These are phyloP conservation scores for Spodoptera exigua DNA, from an alignment of 2,888 invertebrate genomes.

Conservation along the genomic window DNA sequence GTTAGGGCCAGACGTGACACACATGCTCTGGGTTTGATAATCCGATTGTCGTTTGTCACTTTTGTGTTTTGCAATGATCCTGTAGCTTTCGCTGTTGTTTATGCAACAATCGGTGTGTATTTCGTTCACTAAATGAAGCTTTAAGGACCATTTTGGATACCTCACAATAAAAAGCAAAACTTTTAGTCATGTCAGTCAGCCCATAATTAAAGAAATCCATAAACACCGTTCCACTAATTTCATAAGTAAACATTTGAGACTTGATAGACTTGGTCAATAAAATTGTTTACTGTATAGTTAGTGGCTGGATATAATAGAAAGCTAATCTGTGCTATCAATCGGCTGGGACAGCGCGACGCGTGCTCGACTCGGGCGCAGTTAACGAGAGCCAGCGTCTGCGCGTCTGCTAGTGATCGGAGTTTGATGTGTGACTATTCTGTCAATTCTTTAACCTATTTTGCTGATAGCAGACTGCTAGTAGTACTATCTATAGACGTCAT, in stretches of 20 bases:
- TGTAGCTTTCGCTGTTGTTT: background rate
- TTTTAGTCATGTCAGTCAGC: no score
- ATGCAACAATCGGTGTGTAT: background rate
- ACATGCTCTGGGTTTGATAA: constrained; percentile 32
- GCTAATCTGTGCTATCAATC: constrained; percentile 65
- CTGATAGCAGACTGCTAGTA: no score
- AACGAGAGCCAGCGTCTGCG: constrained; percentile 42
- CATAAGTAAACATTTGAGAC: no score
- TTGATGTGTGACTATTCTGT: constrained; percentile 17
- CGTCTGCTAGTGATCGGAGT: constrained; percentile 1
- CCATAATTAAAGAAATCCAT: no score
- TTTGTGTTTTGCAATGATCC: background rate
- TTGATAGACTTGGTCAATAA: constrained; percentile 33
- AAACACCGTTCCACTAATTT: no score
- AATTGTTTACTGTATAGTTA: constrained; percentile 19
- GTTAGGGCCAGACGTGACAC: constrained; percentile 43
- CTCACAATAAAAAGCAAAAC: no score
- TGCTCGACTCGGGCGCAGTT: constrained; percentile 30
- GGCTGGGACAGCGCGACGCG: constrained; percentile 50
- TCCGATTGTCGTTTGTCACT: constrained; percentile 15
- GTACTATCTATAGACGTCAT: no score
- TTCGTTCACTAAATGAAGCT: no score
- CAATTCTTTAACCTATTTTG: background rate
- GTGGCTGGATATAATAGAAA: constrained; percentile 63
- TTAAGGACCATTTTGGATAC: no score